Base-by-base conservation (phyloP, 2,888 invertebrate species). In the Cantharis flavilabris region DNA sequence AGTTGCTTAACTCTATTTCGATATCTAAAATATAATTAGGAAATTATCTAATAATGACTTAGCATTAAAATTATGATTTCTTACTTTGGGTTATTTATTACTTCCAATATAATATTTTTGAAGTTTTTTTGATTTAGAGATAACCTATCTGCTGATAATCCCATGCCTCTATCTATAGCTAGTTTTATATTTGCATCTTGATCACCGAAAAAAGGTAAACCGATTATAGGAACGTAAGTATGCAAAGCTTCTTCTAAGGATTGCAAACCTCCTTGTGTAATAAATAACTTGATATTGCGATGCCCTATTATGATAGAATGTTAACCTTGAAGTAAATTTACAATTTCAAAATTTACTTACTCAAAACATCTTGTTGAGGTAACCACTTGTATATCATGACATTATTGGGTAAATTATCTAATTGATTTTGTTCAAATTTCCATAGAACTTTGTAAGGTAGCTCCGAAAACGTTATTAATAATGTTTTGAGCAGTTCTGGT, bases 401-500 rank as follows among this genome's bases (percentile, higher is more conserved):
- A 81, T 90, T 90, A 9, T 83, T 78, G 0, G 88, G 85, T 77
- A 85, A 82, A 28, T 82, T 83, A 5, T 83, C 82, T 33, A 87
- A 71, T 23, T 81, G 69, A 16, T 87, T 87, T 3, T 16, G 7
- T 26, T 89, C 89, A 82, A 86, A 88, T 83, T 89, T 90, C 89
- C 89, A 89, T 3, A 90, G 76, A 18, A 90, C 84, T 72, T 86
- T 86, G 76, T 89, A 88, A 3, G 88, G 87, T 13, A 89, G 76
- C 78, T 86, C 83, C 1, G 86, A 76, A 75, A 90, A 88, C 7
- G 86, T 86, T 14, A 84, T 81, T 9, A 88, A 18, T 14, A 89
- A 82, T 9, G 82, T 83, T 18, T 86, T 78, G 3, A 84, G 69
- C 14, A 83, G 84, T 10, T 86, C 79, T 26, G 82, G 75, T 10